Evolutionary conservation across 2,113 vertebrate species (phyloP).

Genomic region (Pungitius pungitius): DNA sequence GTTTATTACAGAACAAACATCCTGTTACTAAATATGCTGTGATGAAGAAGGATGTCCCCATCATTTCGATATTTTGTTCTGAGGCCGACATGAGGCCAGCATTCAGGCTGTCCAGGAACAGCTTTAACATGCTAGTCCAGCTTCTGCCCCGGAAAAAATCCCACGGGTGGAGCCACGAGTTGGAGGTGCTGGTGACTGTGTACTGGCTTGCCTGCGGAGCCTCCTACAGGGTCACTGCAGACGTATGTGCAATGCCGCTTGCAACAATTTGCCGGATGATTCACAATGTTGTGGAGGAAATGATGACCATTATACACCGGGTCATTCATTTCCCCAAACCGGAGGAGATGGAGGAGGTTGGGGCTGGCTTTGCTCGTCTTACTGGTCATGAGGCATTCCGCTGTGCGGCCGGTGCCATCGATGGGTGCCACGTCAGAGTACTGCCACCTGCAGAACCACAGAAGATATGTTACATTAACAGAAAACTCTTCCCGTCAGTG

Average conservation of each 20-base stretch:
- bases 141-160: too few species aligned
- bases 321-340: too few species aligned
- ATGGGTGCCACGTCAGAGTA: background rate
- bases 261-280: background rate
- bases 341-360: background rate
- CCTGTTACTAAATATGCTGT: too few species aligned
- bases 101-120: background rate
- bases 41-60: too few species aligned
- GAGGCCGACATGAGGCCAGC: background rate
- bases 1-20: too few species aligned
- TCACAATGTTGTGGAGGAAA: too few species aligned
- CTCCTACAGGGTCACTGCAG: too few species aligned
- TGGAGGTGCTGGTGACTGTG: too few species aligned
- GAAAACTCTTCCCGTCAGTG: background rate
- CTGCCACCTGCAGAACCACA: background rate
- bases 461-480: background rate
- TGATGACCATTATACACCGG: too few species aligned
- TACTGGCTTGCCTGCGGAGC: too few species aligned
- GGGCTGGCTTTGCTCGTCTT: background rate
- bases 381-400: background rate
- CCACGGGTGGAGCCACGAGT: too few species aligned
- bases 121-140: background rate
- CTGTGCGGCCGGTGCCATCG: background rate
- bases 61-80: background rate
- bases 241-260: background rate